Evolutionary conservation across 2,113 vertebrate genomes (phyloP).

Genomic region (Poeciliopsis prolifica): DNA sequence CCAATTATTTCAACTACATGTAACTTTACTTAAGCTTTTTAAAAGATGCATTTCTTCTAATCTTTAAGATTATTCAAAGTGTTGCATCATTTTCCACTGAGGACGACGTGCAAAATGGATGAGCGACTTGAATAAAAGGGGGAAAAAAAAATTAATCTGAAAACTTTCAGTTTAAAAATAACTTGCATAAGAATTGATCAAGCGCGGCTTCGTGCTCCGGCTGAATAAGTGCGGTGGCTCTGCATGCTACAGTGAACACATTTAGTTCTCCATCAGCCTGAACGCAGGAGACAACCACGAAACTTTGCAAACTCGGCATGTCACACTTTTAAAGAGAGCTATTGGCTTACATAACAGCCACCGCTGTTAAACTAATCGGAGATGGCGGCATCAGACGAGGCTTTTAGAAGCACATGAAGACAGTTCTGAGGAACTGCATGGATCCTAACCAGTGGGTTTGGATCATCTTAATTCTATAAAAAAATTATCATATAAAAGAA

Average conservation of each 20-base stretch:
- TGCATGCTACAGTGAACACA: conserved; percentile 34
- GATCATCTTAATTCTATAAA: not conserved
- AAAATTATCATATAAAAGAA: not conserved
- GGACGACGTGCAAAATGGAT: not conserved
- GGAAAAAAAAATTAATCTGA: not conserved
- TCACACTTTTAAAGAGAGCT: conserved; percentile 21
- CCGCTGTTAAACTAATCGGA: conserved; percentile 13
- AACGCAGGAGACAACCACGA: conserved; percentile 32
- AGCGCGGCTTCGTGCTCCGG: not conserved
- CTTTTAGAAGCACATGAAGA: not conserved
- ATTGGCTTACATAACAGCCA: conserved; percentile 38
- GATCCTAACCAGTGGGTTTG: not conserved
- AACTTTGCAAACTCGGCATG: conserved; percentile 19
- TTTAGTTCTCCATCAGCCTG: conserved; percentile 24
- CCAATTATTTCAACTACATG: not conserved
- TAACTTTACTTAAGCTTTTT: not conserved
- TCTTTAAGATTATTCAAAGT: not conserved
- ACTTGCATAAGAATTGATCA: not conserved
- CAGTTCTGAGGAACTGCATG: not conserved
- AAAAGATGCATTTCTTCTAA: not conserved
- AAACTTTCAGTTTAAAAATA: conserved; percentile 8
- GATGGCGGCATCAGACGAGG: conserved; percentile 1
- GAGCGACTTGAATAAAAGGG: not conserved
- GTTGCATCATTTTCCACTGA: not conserved
- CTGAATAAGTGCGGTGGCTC: conserved; percentile 5